These are phyloP conservation scores for Thalassoma bifasciatum DNA, from an alignment of 2,113 vertebrate genomes.

Conservation along the genomic window DNA sequence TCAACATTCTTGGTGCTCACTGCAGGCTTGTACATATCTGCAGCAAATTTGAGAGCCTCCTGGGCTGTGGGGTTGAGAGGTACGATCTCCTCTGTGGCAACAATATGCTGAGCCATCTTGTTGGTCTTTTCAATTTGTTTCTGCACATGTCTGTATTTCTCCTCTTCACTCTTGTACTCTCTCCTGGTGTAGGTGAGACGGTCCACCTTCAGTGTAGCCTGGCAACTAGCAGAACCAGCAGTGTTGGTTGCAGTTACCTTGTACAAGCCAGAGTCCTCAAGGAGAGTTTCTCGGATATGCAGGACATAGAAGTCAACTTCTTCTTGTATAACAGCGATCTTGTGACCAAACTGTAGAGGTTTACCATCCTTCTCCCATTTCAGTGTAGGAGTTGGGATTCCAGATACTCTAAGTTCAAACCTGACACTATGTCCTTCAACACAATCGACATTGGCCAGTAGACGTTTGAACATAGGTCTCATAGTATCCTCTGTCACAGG, in stretches of 20 bases:
- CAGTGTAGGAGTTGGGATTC: constrained; percentile 86
- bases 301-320: constrained; percentile 92
- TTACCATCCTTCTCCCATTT: constrained; percentile 97
- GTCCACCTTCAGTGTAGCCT: constrained; percentile 93
- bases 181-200: constrained; percentile 92
- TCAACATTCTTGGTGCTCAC: constrained; percentile 95
- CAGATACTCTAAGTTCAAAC: constrained; percentile 96
- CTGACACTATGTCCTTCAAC: constrained; percentile 91
- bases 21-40: constrained; percentile 94
- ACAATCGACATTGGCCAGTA: constrained; percentile 94
- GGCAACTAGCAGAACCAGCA: constrained; percentile 93
- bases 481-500: constrained; percentile 89
- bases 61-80: constrained; percentile 93
- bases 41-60: constrained; percentile 94
- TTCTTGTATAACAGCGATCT: constrained; percentile 92
- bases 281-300: constrained; percentile 93
- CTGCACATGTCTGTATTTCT: constrained; percentile 87
- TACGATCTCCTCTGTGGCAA: constrained; percentile 86
- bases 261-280: constrained; percentile 94
- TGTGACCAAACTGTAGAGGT: constrained; percentile 88
- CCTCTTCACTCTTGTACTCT: constrained; percentile 92
- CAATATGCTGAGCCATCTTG: constrained; percentile 94
- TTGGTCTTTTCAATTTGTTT: constrained; percentile 97
- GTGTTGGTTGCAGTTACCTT: constrained; percentile 95
- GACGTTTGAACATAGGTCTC: constrained; percentile 97